Percentiles rank a stretch among this genome's conserved stretches.
Evolutionary conservation across 2,797 vertebrate genomes (phyloP).

Genomic region (Spinibarbus caldwelli): DNA sequence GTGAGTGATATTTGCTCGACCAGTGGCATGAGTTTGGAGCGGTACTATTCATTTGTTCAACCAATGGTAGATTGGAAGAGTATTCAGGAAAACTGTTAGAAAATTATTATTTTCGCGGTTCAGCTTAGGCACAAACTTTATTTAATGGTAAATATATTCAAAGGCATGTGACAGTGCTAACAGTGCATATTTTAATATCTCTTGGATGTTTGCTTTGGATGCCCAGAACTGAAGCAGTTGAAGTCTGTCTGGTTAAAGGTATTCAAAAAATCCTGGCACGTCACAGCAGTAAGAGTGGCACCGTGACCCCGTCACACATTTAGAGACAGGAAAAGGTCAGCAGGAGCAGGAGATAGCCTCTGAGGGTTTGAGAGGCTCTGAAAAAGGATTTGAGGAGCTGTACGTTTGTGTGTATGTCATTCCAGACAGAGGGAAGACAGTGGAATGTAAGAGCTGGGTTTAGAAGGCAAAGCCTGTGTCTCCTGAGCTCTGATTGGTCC

Average conservation of each 20-base stretch:
- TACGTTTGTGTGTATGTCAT: slow-evolving; percentile 10
- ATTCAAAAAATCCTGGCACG: slow-evolving; percentile 6
- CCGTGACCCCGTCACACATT: slow-evolving; percentile 4
- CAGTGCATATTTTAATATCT: neutral
- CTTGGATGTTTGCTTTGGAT: slow-evolving; percentile 6
- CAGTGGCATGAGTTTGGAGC: too few species aligned
- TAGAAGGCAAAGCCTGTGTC: slow-evolving; percentile 24
- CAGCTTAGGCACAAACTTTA: neutral
- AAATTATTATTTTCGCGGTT: neutral
- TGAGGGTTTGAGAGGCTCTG: slow-evolving; percentile 51
- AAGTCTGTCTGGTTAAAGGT: slow-evolving; percentile 3
- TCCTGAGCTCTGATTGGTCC: slow-evolving; percentile 46
- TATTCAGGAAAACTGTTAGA: neutral
- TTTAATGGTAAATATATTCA: neutral
- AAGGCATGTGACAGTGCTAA: neutral
- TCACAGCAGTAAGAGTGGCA: slow-evolving; percentile 17
- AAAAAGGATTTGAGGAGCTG: neutral
- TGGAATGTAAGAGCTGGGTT: slow-evolving; percentile 62
- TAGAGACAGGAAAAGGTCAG: slow-evolving; percentile 21
- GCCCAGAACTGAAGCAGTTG: neutral
- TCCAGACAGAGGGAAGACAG: slow-evolving; percentile 43
- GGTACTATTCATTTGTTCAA: neutral
- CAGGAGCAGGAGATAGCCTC: slow-evolving; percentile 52
- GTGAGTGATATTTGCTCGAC: neutral
- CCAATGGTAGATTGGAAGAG: neutral